phyloP scores from a whole-genome alignment of 2,113 vertebrate species.

The Elaphurus davidianus region DNA sequence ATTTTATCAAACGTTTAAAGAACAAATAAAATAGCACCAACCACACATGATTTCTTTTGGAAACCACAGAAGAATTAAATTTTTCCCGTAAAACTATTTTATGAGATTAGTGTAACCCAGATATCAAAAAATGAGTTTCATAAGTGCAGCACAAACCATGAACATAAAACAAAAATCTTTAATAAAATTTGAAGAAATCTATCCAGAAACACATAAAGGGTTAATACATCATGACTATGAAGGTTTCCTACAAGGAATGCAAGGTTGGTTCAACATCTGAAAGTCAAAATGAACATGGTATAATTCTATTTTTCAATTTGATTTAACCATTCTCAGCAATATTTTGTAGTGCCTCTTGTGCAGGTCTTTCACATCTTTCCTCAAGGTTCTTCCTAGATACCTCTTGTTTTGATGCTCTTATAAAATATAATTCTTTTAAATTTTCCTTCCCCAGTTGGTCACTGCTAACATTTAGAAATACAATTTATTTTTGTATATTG shows the following conservation, averaged over 20 bases:
- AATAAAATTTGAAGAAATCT: not conserved
- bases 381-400: not conserved
- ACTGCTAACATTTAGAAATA: not conserved
- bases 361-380: not conserved
- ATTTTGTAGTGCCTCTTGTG: not conserved
- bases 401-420: not conserved
- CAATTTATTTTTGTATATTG: not conserved
- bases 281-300: not conserved
- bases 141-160: not conserved
- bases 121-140: not conserved
- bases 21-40: not conserved
- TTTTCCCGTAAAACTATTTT: not conserved
- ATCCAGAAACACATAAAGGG: not conserved
- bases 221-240: not conserved
- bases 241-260: not conserved
- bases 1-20: slow-evolving; percentile 14
- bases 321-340: not conserved
- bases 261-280: not conserved
- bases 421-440: not conserved
- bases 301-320: not conserved
- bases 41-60: not conserved
- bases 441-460: not conserved
- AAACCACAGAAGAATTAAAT: not conserved
- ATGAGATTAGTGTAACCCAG: not conserved
- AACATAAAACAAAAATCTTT: not conserved